A percentile compares a stretch with the other conserved stretches of the same genome.
Evolutionary conservation across 2,888 invertebrate species (phyloP).

Genomic region (Anthophora plumipes): DNA sequence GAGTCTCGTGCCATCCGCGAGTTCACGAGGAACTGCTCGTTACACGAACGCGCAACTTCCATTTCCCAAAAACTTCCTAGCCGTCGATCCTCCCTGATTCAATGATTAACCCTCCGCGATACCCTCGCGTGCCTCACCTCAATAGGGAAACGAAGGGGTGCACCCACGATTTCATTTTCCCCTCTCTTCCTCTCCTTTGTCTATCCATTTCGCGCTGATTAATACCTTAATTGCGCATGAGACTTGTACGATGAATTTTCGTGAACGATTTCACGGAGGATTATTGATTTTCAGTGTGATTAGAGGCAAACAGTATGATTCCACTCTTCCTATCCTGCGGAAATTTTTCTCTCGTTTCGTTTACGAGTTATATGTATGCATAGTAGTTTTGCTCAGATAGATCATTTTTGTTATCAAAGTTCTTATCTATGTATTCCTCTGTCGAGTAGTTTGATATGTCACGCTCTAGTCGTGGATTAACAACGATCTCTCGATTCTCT

Average conservation of each 20-base stretch:
- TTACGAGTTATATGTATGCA: no score
- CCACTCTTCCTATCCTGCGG: no score
- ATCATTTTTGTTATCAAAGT: no score
- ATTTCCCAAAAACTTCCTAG: constrained; percentile 55
- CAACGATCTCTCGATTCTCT: not conserved
- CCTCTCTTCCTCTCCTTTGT: not conserved
- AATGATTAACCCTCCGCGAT: constrained; percentile 52
- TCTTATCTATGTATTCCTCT: not conserved
- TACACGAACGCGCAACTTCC: constrained; percentile 46
- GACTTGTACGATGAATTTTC: not conserved
- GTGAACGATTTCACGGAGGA: not conserved
- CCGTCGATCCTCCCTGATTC: constrained; percentile 50
- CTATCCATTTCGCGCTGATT: not conserved
- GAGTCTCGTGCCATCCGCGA: constrained; percentile 37
- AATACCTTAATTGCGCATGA: constrained; percentile 24
- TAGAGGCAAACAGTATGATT: not conserved
- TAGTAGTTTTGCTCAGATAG: no score
- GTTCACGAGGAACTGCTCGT: constrained; percentile 38
- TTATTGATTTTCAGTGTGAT: not conserved
- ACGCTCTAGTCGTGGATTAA: constrained; percentile 20
- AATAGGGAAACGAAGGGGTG: constrained; percentile 18
- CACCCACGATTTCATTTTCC: not conserved
- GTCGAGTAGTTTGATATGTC: constrained; percentile 4
- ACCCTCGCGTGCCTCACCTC: constrained; percentile 41
- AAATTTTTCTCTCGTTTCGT: no score